Percentiles rank a stretch among this genome's conserved stretches.
Evolutionary conservation across 1,140 invertebrate genomes (phyloP).

Genomic region (Brachionus plicatilis): DNA sequence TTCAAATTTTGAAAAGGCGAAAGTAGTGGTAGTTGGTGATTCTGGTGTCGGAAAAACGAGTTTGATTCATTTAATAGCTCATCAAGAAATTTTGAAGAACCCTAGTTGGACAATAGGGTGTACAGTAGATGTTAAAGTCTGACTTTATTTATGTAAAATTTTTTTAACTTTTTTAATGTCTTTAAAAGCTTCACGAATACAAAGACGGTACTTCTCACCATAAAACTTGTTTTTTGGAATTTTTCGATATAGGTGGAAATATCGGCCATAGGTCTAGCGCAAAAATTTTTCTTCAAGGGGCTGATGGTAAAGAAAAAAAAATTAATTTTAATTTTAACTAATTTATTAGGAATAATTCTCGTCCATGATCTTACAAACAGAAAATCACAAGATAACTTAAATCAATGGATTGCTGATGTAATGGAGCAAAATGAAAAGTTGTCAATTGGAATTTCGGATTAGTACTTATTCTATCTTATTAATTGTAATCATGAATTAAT

Average conservation of each 20-base stretch:
- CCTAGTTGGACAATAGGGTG: slow-evolving; percentile 91
- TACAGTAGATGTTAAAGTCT: slow-evolving; percentile 79
- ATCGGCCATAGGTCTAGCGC: slow-evolving; percentile 80
- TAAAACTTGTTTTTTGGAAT: slow-evolving; percentile 83
- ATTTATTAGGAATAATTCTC: slow-evolving; percentile 72
- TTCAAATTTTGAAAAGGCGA: slow-evolving; percentile 9
- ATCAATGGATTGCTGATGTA: slow-evolving; percentile 85
- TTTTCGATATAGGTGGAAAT: slow-evolving; percentile 92
- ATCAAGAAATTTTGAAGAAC: slow-evolving; percentile 72
- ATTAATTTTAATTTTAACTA: slow-evolving; percentile 26
- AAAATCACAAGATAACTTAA: slow-evolving; percentile 86
- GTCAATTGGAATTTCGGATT: not conserved
- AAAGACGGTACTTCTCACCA: slow-evolving; percentile 82
- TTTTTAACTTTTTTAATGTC: slow-evolving; percentile 18
- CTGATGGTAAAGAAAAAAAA: slow-evolving; percentile 67
- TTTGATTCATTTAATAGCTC: slow-evolving; percentile 78
- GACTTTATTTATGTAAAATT: slow-evolving; percentile 35
- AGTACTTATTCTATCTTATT: not conserved
- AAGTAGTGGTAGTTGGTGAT: slow-evolving; percentile 30
- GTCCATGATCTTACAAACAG: slow-evolving; percentile 92
- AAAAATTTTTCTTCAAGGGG: slow-evolving; percentile 79
- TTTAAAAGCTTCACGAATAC: slow-evolving; percentile 72
- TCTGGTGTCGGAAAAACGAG: slow-evolving; percentile 89
- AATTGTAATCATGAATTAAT: not conserved
- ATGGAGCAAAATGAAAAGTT: slow-evolving; percentile 58